A percentile compares a stretch with the other conserved stretches of the same genome.
These are phyloP conservation scores for Paedocypris micromegethes DNA, from an alignment of 2,797 vertebrate genomes.

Conservation along the genomic window DNA sequence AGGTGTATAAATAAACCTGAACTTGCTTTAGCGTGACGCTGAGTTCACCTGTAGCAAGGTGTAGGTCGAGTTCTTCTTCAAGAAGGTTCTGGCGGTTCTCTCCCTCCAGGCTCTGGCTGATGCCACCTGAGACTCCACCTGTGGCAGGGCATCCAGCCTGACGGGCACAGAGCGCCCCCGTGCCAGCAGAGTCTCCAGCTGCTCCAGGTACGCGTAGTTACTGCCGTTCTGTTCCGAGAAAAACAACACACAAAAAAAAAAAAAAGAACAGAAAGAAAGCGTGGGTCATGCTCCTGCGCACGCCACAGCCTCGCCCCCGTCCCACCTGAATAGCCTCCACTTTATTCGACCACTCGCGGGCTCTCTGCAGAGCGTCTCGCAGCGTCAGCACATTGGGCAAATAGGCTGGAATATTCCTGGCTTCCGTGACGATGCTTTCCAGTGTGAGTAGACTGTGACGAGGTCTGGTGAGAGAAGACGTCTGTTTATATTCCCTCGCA, in stretches of 20 bases:
- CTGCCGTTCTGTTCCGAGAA: constrained; percentile 72
- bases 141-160: constrained; percentile 83
- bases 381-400: constrained; percentile 91
- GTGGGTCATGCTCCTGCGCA: too few species aligned
- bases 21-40: too few species aligned
- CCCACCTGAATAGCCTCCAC: constrained; percentile 93
- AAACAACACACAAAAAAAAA: too few species aligned
- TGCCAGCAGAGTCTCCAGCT: constrained; percentile 86
- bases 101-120: constrained; percentile 93
- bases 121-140: constrained; percentile 93
- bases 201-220: constrained; percentile 90
- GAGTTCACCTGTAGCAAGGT: constrained; percentile 82
- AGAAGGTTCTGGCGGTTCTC: constrained; percentile 89
- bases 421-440: constrained; percentile 90
- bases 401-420: constrained; percentile 93
- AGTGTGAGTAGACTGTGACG: constrained; percentile 87
- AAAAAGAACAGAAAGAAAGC: background rate
- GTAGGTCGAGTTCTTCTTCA: constrained; percentile 97
- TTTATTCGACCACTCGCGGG: constrained; percentile 91
- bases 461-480: constrained; percentile 66
- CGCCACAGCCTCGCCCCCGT: background rate
- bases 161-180: constrained; percentile 91
- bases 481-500: background rate
- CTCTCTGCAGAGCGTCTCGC: constrained; percentile 88
- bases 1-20: too few species aligned